Evolutionary conservation across 2,113 vertebrate species (phyloP).

Genomic region (Aythya baeri): DNA sequence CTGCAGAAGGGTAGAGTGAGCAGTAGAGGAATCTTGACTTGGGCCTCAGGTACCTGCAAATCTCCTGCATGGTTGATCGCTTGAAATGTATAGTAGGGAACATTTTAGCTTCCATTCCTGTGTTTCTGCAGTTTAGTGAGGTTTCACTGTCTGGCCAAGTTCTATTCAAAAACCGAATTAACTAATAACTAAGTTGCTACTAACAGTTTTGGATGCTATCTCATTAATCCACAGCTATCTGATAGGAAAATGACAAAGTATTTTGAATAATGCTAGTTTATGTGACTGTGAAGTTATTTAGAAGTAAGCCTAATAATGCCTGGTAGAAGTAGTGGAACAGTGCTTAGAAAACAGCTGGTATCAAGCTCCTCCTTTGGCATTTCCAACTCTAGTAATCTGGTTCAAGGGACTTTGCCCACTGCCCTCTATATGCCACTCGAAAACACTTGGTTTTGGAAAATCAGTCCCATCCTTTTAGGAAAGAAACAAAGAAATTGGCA

Average conservation of each 20-base stretch:
- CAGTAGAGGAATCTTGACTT: background rate
- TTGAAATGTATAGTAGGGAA: background rate
- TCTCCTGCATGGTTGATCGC: background rate
- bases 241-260: background rate
- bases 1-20: background rate
- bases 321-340: background rate
- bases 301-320: background rate
- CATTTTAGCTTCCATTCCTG: too few relatives aligned
- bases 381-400: background rate
- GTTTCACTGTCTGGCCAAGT: background rate
- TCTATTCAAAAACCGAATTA: background rate
- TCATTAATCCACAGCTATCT: background rate
- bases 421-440: background rate
- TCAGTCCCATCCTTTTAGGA: background rate
- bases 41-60: background rate
- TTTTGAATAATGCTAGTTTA: background rate
- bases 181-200: background rate
- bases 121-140: background rate
- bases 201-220: background rate
- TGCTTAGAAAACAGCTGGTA: fast-evolving
- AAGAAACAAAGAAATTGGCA: background rate
- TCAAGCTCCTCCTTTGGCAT: fast-evolving
- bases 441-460: background rate
- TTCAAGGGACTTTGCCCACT: background rate
- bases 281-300: background rate